These are phyloP conservation scores for Globia sparganii DNA, from an alignment of 2,888 invertebrate genomes.

Conservation along the genomic window DNA sequence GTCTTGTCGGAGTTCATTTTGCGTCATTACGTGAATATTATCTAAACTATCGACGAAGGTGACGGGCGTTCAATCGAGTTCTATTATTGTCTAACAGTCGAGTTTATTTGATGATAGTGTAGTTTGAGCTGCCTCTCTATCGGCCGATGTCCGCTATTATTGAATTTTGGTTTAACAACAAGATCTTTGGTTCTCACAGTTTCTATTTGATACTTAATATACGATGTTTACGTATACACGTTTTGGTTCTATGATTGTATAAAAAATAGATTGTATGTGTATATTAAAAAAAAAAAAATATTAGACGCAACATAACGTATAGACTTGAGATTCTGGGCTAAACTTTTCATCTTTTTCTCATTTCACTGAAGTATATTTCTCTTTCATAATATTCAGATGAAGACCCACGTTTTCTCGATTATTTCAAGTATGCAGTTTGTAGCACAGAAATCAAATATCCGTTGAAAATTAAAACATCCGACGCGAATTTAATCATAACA, in stretches of 20 bases:
- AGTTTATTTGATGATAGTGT: slow-evolving; percentile 73
- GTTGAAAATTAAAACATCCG: neutral
- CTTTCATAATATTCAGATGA: slow-evolving; percentile 1
- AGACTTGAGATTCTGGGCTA: neutral
- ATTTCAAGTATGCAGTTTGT: slow-evolving; percentile 9
- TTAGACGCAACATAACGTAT: neutral
- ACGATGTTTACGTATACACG: neutral
- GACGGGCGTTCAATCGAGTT: slow-evolving; percentile 60
- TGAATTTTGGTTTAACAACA: slow-evolving; percentile 74
- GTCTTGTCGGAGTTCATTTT: slow-evolving; percentile 62
- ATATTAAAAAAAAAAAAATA: neutral
- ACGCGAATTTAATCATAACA: slow-evolving; percentile 11
- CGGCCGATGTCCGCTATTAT: slow-evolving; percentile 69
- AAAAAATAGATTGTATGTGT: neutral
- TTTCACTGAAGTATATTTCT: neutral
- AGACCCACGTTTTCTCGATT: neutral
- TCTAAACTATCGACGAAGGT: slow-evolving; percentile 67
- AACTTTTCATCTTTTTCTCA: neutral
- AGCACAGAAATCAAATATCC: slow-evolving; percentile 2
- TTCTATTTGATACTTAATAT: slow-evolving; percentile 2
- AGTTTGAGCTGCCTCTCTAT: slow-evolving; percentile 64
- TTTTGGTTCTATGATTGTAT: neutral
- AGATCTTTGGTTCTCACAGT: slow-evolving; percentile 37
- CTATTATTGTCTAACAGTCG: slow-evolving; percentile 68
- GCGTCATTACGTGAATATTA: slow-evolving; percentile 68